Evolutionary conservation across 2,113 vertebrate species (phyloP).

Genomic region (Cathartes aura): DNA sequence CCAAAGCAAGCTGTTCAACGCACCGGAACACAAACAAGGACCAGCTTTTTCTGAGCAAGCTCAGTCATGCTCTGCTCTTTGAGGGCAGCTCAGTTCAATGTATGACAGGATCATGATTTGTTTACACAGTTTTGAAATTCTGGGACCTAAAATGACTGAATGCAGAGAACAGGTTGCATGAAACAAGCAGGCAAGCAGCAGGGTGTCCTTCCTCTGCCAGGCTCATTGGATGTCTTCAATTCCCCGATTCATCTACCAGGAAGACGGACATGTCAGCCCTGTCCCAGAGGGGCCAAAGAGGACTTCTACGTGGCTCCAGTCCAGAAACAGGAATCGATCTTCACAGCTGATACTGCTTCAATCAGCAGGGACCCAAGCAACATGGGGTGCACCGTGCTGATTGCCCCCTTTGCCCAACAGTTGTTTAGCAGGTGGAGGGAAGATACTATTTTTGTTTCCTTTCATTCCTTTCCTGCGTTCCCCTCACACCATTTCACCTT

Average conservation of each 20-base stretch:
- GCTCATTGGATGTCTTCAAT: neutral
- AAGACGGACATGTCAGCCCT: neutral
- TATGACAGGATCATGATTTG: neutral
- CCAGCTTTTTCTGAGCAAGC: neutral
- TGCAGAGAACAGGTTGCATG: neutral
- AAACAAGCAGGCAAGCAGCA: neutral
- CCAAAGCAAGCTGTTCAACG: neutral
- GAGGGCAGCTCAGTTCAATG: neutral
- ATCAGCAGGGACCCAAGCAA: neutral
- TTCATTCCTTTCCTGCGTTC: neutral
- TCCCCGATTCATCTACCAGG: neutral
- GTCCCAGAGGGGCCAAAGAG: neutral
- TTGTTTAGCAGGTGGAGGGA: neutral
- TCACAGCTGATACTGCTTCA: neutral
- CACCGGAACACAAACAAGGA: neutral
- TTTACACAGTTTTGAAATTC: neutral
- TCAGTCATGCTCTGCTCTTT: neutral
- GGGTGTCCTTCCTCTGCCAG: neutral
- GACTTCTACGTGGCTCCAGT: neutral
- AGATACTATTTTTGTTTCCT: neutral
- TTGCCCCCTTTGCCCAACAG: neutral
- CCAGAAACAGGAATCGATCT: neutral
- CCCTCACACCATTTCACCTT: neutral
- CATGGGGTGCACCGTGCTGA: neutral
- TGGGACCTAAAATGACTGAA: neutral